phyloP scores from a whole-genome alignment of 2,113 vertebrate genomes.

The Zosterops hypoxanthus region DNA sequence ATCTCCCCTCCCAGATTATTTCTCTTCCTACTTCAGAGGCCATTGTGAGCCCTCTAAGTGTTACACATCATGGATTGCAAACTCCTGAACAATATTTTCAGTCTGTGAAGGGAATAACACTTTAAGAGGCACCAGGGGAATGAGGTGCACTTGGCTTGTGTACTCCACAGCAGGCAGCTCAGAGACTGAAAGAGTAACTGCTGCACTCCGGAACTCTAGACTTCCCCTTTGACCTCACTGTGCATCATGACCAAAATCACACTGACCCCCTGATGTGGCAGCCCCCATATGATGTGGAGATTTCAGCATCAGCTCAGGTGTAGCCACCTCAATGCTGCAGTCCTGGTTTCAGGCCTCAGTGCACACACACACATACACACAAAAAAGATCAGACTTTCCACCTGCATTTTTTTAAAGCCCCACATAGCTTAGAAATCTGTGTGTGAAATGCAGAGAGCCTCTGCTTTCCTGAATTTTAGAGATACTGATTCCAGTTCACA shows the following conservation, averaged over 20 bases:
- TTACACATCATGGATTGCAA: neutral
- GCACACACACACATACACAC: neutral
- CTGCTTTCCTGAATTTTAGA: neutral
- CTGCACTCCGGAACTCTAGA: neutral
- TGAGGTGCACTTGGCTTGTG: neutral
- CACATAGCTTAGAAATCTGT: neutral
- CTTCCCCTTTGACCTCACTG: neutral
- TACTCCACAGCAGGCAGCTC: neutral
- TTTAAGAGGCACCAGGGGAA: neutral
- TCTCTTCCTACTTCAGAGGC: neutral
- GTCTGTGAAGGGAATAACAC: neutral
- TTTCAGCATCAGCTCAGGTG: neutral
- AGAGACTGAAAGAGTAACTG: neutral
- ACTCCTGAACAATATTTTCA: neutral
- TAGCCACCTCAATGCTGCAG: neutral
- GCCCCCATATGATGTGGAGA: neutral
- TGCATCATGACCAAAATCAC: neutral
- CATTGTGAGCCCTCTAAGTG: neutral
- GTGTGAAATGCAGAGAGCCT: neutral
- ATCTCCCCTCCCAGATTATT: neutral
- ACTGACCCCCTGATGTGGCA: neutral
- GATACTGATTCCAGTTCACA: neutral
- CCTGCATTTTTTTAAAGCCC: neutral
- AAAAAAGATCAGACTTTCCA: neutral
- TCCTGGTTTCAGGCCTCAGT: neutral